Evolutionary conservation across 2,797 vertebrate species (phyloP).

Genomic region (Falco novaeseelandiae): DNA sequence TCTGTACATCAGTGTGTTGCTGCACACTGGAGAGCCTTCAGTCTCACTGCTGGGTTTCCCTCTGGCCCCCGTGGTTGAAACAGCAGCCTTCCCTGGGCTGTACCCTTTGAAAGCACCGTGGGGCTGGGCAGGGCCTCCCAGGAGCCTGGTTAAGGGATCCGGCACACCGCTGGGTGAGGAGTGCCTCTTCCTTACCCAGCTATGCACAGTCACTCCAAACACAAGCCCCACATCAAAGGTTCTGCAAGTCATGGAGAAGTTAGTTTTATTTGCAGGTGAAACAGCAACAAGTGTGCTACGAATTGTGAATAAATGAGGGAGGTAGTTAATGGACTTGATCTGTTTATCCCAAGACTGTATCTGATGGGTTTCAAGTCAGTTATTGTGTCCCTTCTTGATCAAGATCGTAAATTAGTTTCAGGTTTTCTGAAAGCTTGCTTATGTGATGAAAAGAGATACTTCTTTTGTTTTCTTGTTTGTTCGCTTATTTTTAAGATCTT

Average conservation of each 20-base stretch:
- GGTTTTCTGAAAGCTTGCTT: not conserved
- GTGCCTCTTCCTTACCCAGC: not conserved
- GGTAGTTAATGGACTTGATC: not conserved
- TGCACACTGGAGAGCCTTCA: not conserved
- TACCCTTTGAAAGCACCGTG: not conserved
- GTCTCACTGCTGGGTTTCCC: not conserved
- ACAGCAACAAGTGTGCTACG: not conserved
- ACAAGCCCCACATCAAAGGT: not conserved
- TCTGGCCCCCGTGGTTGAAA: not conserved
- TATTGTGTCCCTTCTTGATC: not conserved
- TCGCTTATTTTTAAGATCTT: not conserved
- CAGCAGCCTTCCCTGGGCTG: not conserved
- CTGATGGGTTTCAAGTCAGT: not conserved
- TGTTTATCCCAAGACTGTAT: not conserved
- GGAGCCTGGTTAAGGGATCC: not conserved
- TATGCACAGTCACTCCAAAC: accelerated
- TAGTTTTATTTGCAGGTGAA: not conserved
- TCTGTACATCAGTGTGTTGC: not conserved
- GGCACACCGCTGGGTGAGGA: not conserved
- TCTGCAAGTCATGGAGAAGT: not conserved
- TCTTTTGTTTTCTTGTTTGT: not conserved
- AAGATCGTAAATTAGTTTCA: not conserved
- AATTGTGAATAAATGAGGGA: not conserved
- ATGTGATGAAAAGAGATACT: not conserved
- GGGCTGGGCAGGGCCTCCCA: not conserved